Base-by-base conservation (phyloP, 2,797 vertebrate genomes). In the Echiichthys vipera region DNA sequence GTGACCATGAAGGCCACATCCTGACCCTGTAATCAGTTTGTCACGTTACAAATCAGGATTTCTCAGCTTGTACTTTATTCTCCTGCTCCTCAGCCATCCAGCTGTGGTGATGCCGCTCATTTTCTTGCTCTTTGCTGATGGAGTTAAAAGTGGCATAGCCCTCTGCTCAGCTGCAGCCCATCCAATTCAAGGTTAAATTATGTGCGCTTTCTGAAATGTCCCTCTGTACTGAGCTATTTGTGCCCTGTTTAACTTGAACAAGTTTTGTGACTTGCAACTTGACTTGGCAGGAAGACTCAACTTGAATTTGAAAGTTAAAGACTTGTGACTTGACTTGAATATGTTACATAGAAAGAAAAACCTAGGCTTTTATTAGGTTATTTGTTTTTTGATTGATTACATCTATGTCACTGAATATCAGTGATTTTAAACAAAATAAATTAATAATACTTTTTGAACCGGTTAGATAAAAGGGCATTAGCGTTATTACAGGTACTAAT, bases 141-240 rank as follows among this genome's bases (percentile, higher is more conserved):
- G 67, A 87, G 74, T 71, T 71, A 71, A 89, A 84, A 84, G 69
- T 27, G 46, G 47, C 65, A 22, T 15, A 40, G 64, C 59, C 67
- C 63, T 85, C 36, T 47, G 30, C 81, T n/a, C n/a, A n/a, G 66
- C 74, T 78, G 68, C 66, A 73, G 84, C 80, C 73, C 78, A 67
- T 88, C 78, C 66, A 79, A 78, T 82, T 83, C 84, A 89, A 88
- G 86, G 85, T 90, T 87, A 88, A 90, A 89, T 78, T 78, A 87
- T 76, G 77, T 81, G 83, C 80, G 72, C 75, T 80, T 78, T 85
- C 54, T 77, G 59, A 88, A 77, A 91, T 65, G 73, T 74, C 79
- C 74, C 81, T 79, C 76, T 68, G 58, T 54, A 57, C 71, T 20
- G 57, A 74, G 62, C 86, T 80, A 69, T 88, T 87, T 88, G 84